A percentile compares a stretch with the other conserved stretches of the same genome.
These are phyloP conservation scores for Amia ocellicauda DNA, from an alignment of 2,113 vertebrate genomes.

Conservation along the genomic window DNA sequence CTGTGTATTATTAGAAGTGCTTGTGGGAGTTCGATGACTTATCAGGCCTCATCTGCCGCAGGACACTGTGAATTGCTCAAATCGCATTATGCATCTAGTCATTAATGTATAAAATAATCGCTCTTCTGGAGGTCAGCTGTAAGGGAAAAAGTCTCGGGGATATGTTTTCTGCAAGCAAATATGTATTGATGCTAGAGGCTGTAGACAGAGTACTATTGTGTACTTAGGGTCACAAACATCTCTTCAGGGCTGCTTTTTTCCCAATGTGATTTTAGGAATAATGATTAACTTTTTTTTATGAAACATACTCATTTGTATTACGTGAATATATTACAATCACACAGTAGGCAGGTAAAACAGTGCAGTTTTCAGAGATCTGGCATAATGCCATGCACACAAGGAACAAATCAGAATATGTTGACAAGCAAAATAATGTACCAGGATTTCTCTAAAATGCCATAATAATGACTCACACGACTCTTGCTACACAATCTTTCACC, in stretches of 20 bases:
- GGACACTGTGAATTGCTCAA: constrained; percentile 19
- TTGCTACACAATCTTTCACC: background rate
- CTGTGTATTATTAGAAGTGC: constrained; percentile 47
- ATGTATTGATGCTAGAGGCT: constrained; percentile 17
- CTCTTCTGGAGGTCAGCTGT: constrained; percentile 15
- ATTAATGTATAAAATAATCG: constrained; percentile 27
- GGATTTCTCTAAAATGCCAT: background rate
- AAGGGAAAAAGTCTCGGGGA: constrained; percentile 6
- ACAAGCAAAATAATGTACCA: background rate
- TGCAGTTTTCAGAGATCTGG: background rate
- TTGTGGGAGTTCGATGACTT: constrained; percentile 41
- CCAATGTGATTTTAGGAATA: constrained; percentile 8
- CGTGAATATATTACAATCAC: constrained; percentile 3
- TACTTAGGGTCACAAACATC: constrained; percentile 13
- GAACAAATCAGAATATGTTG: background rate
- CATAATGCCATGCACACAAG: background rate
- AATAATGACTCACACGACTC: background rate
- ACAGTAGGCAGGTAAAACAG: background rate
- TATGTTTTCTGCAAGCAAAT: constrained; percentile 20
- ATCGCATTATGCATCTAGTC: constrained; percentile 26
- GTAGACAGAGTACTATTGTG: background rate
- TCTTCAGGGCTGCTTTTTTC: background rate
- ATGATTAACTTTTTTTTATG: background rate
- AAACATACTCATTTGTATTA: background rate
- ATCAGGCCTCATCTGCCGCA: constrained; percentile 15